Base-by-base conservation (phyloP, 2,113 vertebrate genomes). In the Symphodus melops region DNA sequence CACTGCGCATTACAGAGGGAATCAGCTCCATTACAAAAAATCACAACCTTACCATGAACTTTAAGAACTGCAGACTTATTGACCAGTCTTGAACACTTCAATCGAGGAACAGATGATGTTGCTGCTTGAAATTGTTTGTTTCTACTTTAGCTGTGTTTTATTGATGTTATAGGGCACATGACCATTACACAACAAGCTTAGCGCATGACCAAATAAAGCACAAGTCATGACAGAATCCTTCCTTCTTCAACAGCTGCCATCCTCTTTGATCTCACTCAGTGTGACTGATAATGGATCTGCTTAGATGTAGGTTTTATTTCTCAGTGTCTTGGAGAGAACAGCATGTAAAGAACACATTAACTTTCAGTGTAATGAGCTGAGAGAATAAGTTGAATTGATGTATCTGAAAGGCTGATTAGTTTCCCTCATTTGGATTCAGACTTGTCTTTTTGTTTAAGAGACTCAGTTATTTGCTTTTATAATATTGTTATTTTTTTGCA, bases 101-200 rank as follows among this genome's bases (percentile, higher is more conserved):
- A n/a, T n/a, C n/a, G n/a, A n/a, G n/a, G n/a, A n/a, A n/a, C n/a
- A n/a, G n/a, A n/a, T n/a, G n/a, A n/a, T n/a, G n/a, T n/a, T n/a
- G n/a, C n/a, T n/a, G n/a, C n/a, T n/a, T n/a, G n/a, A n/a, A n/a
- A n/a, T n/a, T n/a, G n/a, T n/a, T n/a, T n/a, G n/a, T n/a, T n/a
- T n/a, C n/a, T n/a, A n/a, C n/a, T n/a, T n/a, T n/a, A n/a, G n/a
- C n/a, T n/a, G n/a, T n/a, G n/a, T n/a, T 53, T 19, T 17, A 56
- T 64, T 79, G 6, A 57, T 59, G 62, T 49, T 65, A 37, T 4
- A 16, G 16, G 19, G 44, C 83, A 75, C 68, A 55, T 81, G 87
- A 77, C 20, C 53, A 1, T 64, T 71, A 67, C 13, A 19, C 81
- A 78, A 79, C 0, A 7, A 55, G 44, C 25, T 5, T 28, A 36